Conservation (phyloP, 2,113 vertebrate genomes). For the Lagopus leucura region DNA sequence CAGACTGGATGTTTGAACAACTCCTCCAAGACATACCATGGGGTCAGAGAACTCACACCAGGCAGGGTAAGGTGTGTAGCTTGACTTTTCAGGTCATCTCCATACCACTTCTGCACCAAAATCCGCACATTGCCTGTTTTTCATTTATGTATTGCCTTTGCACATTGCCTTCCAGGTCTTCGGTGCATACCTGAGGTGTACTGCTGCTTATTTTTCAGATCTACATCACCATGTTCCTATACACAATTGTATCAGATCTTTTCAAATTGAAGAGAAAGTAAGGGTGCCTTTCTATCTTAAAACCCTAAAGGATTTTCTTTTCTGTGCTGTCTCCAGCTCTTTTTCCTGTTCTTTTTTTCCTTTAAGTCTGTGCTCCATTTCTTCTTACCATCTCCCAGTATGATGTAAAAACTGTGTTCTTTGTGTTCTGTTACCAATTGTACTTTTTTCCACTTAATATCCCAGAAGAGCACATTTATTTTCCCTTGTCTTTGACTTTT, state of each 20-base stretch:
- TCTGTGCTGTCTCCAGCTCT: not conserved
- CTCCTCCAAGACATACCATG: conserved; percentile 89
- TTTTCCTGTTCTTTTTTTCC: not conserved
- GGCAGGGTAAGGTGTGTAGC: conserved; percentile 76
- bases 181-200: accelerated
- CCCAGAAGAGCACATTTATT: not conserved
- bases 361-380: not conserved
- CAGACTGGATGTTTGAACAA: conserved; percentile 89
- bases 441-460: not conserved
- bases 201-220: not conserved
- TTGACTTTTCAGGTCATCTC: not conserved
- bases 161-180: not conserved
- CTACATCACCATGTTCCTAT: not conserved
- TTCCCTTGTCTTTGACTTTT: not conserved
- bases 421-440: not conserved
- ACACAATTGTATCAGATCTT: not conserved
- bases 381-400: not conserved
- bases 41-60: conserved; percentile 89
- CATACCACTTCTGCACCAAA: not conserved
- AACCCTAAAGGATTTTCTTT: not conserved
- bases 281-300: not conserved
- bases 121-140: accelerated
- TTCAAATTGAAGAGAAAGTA: not conserved
- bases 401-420: not conserved
- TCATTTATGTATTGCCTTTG: not conserved